Percentiles rank a stretch among this genome's conserved stretches.
These are phyloP conservation scores for Heliconius sara DNA, from an alignment of 2,888 invertebrate species.

Conservation along the genomic window DNA sequence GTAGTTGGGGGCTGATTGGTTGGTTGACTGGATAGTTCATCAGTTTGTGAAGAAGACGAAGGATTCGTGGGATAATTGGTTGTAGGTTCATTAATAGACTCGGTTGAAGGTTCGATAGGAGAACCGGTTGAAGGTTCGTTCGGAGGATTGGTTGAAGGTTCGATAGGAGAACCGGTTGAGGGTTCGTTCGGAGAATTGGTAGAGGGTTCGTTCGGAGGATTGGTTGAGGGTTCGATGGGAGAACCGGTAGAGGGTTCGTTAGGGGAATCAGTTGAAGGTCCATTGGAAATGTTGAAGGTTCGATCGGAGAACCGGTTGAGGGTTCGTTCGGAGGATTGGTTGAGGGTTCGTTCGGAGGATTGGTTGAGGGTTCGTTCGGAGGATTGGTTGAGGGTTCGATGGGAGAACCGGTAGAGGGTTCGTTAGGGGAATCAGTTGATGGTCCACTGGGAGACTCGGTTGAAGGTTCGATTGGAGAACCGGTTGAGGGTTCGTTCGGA, in stretches of 20 bases:
- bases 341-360: too few species aligned
- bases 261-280: neutral
- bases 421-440: neutral
- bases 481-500: neutral
- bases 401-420: constrained; percentile 7
- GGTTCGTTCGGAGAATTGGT: neutral
- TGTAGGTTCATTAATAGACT: constrained; percentile 1
- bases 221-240: neutral
- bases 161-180: neutral
- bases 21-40: neutral
- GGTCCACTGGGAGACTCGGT: neutral
- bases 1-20: neutral
- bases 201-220: neutral
- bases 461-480: too few species aligned
- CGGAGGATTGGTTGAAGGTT: constrained; percentile 13
- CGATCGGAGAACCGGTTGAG: neutral
- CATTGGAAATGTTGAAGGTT: neutral
- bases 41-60: neutral
- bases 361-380: too few species aligned
- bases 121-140: neutral
- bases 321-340: too few species aligned
- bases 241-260: too few species aligned
- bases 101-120: neutral
- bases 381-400: neutral
- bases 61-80: neutral